Evolutionary conservation across 2,888 invertebrate species (phyloP), one percentile per base, ranked within the genome.

Genomic region (Papilio demoleus): DNA sequence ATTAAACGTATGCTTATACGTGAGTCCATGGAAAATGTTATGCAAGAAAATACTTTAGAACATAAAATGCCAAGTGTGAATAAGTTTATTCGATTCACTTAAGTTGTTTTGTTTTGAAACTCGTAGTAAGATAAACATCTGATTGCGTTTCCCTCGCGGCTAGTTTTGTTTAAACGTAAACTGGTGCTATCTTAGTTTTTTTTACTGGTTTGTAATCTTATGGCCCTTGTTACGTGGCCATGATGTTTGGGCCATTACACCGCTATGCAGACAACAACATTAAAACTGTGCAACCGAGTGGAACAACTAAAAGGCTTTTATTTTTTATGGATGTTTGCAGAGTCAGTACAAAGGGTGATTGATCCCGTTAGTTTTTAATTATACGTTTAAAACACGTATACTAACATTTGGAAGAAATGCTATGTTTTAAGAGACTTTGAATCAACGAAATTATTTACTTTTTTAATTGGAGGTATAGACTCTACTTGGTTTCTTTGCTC

Each of bases 211-310:
- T 27, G 45, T 68, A 50, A 50, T 64, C 45, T 67, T 59, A 31
- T 50, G 47, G 27, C 22, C 36, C 64, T 64, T 68, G 64, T 64
- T 64, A 59, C 47, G 63, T 50, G n/a, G 50, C 27, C 59, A 68
- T 64, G 64, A 64, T 64, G 59, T 68, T 68, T 68, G 64, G 59
- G 68, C 64, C 64, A 68, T 68, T 59, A 68, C 68, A 64, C 68
- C 59, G 68, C 64, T 64, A 64, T 56, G 62, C 56, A 58, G 56
- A 58, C 53, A 68, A 58, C 67, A 56, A 42, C 63, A 58, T 68
- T 63, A 68, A 63, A 63, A 67, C 56, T 63, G 60, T 67, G 62
- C 63, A 68, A 27, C 66, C 60, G 27, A 60, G 24, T 50, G 66
- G 50, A 50, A 61, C 60, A 22, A 45, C 50, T 50, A 56, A 67